These are phyloP conservation scores for Epizoanthus stellaris DNA, from an alignment of 92 coral and sea anemone species.

Conservation along the genomic window DNA sequence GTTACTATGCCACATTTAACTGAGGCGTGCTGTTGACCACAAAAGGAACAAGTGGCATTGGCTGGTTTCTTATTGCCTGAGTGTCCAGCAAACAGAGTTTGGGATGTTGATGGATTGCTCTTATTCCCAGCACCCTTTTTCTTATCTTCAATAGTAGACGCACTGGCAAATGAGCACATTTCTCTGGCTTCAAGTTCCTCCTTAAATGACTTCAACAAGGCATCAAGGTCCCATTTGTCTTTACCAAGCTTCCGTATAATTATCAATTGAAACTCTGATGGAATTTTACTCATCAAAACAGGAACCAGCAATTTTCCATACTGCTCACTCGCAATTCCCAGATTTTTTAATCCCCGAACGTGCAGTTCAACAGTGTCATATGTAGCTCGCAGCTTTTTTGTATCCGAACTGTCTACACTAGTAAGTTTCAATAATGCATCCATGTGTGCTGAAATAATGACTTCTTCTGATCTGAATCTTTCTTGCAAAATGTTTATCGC, in stretches of 20 bases:
- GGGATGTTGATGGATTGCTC: not conserved
- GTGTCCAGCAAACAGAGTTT: conserved; percentile 10
- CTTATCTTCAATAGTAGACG: conserved; percentile 11
- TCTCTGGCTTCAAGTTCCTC: conserved; percentile 41
- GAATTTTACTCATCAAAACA: conserved; percentile 40
- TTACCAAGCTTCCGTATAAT: conserved; percentile 29
- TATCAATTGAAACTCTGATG: conserved; percentile 23
- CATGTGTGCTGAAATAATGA: conserved; percentile 38
- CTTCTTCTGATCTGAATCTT: conserved; percentile 27
- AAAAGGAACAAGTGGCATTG: not conserved
- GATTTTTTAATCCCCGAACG: conserved; percentile 21
- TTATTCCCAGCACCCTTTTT: not conserved
- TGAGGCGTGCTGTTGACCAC: not conserved
- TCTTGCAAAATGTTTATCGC: conserved; percentile 25
- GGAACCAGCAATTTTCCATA: conserved; percentile 53
- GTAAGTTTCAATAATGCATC: conserved; percentile 35
- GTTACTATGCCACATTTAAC: not conserved
- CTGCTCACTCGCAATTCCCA: conserved; percentile 30
- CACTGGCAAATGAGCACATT: conserved; percentile 11
- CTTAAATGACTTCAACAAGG: conserved; percentile 4
- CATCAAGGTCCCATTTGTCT: conserved; percentile 40
- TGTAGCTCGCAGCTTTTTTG: conserved; percentile 11
- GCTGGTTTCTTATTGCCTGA: not conserved
- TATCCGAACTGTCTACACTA: not conserved
- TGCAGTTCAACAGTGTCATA: conserved; percentile 34